Percentiles rank a stretch among this genome's conserved stretches.
Evolutionary conservation across 2,797 vertebrate species (phyloP).

Genomic region (Bradypodion ventrale): DNA sequence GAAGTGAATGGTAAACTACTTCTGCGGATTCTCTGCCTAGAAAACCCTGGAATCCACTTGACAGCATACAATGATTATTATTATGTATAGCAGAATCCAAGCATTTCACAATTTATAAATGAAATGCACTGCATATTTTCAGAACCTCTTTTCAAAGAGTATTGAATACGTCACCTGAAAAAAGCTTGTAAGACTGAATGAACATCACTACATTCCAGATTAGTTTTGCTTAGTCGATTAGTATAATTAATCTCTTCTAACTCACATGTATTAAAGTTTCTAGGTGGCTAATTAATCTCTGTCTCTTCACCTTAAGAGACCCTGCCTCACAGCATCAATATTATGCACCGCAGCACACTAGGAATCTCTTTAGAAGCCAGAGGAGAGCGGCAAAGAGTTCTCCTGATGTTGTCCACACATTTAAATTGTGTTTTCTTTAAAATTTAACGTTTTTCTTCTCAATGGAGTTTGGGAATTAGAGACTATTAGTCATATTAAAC

Average conservation of each 20-base stretch:
- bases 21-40: too few species aligned
- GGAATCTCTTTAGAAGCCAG: conserved; percentile 25
- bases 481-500: background rate
- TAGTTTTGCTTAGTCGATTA: conserved; percentile 43
- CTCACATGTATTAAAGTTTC: conserved; percentile 67
- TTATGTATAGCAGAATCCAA: background rate
- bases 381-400: conserved; percentile 23
- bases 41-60: too few species aligned
- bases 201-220: conserved; percentile 50
- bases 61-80: too few species aligned
- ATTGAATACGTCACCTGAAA: conserved; percentile 7
- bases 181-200: background rate
- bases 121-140: background rate
- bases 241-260: conserved; percentile 64
- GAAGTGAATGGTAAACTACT: too few species aligned
- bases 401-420: conserved; percentile 30
- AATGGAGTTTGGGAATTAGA: background rate
- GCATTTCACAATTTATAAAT: conserved; percentile 14
- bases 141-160: conserved; percentile 17
- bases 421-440: background rate
- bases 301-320: conserved; percentile 56
- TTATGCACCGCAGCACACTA: conserved; percentile 11
- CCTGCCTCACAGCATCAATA: conserved; percentile 43
- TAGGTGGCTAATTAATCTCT: conserved; percentile 59
- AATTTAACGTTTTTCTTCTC: background rate